Evolutionary conservation across 2,797 vertebrate genomes (phyloP).

Genomic region (Poecile montanus): DNA sequence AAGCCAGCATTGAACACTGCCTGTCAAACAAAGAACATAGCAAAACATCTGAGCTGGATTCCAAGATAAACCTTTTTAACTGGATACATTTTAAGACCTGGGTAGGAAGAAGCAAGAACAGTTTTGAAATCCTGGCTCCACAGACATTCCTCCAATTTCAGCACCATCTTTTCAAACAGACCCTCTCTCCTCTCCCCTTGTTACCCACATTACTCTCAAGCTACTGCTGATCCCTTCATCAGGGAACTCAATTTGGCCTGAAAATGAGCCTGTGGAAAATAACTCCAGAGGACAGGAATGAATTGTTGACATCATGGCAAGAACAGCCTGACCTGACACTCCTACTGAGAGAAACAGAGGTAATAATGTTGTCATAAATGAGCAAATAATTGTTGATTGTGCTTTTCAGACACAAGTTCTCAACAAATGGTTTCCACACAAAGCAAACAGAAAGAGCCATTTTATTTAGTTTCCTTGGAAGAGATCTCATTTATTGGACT

Average conservation of each 20-base stretch:
- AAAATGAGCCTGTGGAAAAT: background rate
- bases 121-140: background rate
- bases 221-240: background rate
- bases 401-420: background rate
- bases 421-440: conserved; percentile 13
- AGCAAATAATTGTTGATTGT: background rate
- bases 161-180: background rate
- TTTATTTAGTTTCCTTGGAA: conserved; percentile 1
- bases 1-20: background rate
- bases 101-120: background rate
- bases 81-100: background rate
- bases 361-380: background rate
- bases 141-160: background rate
- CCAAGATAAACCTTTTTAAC: background rate
- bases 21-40: background rate
- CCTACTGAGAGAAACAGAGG: background rate
- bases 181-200: background rate
- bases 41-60: background rate
- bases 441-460: conserved; percentile 31
- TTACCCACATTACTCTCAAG: no score
- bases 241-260: background rate
- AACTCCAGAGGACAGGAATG: background rate
- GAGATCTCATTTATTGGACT: background rate
- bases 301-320: background rate
- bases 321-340: background rate